Evolutionary conservation across 2,113 vertebrate species (phyloP).

Genomic region (Nothobranchius kuhntae): DNA sequence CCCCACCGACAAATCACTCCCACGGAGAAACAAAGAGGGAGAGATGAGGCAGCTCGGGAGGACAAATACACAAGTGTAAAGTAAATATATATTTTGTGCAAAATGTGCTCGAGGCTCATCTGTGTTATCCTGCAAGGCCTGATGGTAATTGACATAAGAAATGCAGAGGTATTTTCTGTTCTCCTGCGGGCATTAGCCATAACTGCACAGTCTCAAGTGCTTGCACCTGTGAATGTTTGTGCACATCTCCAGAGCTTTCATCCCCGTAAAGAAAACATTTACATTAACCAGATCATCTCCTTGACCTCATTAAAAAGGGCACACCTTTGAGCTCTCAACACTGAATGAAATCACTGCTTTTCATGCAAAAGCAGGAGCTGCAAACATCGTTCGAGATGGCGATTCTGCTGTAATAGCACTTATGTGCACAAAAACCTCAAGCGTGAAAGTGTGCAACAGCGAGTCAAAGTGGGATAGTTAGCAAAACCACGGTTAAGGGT

Average conservation of each 20-base stretch:
- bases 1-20: constrained; percentile 52
- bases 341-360: constrained; percentile 9
- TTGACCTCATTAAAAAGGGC: too few relatives aligned
- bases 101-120: constrained; percentile 5
- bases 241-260: constrained; percentile 8
- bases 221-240: constrained; percentile 37
- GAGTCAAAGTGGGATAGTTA: neutral
- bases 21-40: constrained; percentile 38
- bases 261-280: constrained; percentile 17
- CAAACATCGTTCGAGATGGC: neutral
- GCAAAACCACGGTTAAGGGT: neutral
- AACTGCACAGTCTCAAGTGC: constrained; percentile 42
- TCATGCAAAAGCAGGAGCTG: too few relatives aligned
- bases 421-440: neutral
- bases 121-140: constrained; percentile 20
- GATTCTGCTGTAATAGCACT: neutral
- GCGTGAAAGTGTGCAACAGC: too few relatives aligned
- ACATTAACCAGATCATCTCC: neutral
- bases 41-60: constrained; percentile 19
- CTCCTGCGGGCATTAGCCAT: constrained; percentile 23
- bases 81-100: neutral
- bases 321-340: neutral
- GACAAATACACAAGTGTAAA: neutral
- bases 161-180: constrained; percentile 23
- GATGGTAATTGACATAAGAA: constrained; percentile 45